Percentiles rank a stretch among this genome's conserved stretches.
phyloP scores from a whole-genome alignment of 2,113 vertebrate genomes.

The Pongo pygmaeus region DNA sequence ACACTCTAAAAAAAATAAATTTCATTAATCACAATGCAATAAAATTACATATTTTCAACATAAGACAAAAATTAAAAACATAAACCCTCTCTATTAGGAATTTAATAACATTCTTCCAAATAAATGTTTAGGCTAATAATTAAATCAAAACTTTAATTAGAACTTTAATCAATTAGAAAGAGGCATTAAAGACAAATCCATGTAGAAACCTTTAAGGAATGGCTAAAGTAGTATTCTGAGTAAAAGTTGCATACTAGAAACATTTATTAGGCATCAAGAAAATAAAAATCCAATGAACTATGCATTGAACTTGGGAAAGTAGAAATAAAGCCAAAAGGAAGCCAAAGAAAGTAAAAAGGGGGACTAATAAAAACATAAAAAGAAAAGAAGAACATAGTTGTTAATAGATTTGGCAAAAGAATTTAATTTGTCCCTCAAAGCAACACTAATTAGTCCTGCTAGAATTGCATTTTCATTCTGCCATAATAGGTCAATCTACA shows the following conservation, averaged over 20 bases:
- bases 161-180: not conserved
- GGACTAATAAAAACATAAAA: too few relatives aligned
- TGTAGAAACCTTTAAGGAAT: fast-evolving
- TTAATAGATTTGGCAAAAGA: too few relatives aligned
- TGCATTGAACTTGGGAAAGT: too few relatives aligned
- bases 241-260: not conserved
- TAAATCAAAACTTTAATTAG: not conserved
- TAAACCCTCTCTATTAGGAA: not conserved
- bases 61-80: too few relatives aligned
- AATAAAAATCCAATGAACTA: not conserved
- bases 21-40: not conserved
- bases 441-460: fast-evolving
- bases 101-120: too few relatives aligned
- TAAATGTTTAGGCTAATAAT: not conserved
- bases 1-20: not conserved
- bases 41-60: not conserved
- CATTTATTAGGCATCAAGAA: not conserved
- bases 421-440: not conserved
- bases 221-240: fast-evolving
- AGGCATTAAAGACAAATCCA: fast-evolving
- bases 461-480: fast-evolving
- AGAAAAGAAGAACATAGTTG: not conserved
- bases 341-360: not conserved
- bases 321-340: not conserved
- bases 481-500: fast-evolving